Evolutionary conservation across 2,797 vertebrate species (phyloP).

Genomic region (Myripristis jacobus): DNA sequence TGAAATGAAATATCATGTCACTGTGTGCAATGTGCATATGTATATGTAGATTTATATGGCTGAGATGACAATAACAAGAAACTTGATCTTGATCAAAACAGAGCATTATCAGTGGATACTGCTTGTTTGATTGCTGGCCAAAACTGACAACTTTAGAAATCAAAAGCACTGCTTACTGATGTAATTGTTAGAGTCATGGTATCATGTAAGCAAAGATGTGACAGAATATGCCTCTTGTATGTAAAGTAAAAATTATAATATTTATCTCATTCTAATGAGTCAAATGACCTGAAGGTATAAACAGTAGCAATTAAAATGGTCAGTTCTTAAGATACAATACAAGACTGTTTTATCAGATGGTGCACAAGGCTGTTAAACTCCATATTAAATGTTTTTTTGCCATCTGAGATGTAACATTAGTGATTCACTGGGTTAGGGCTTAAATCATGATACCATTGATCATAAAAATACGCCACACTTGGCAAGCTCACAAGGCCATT

Average conservation of each 20-base stretch:
- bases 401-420: not conserved
- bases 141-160: not conserved
- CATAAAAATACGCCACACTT: conserved; percentile 85
- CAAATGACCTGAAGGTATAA: conserved; percentile 21
- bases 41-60: too few species aligned
- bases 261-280: conserved; percentile 3
- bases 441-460: conserved; percentile 53
- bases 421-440: not conserved
- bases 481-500: conserved; percentile 83
- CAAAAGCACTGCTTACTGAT: conserved; percentile 1
- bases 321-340: conserved; percentile 2
- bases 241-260: not conserved
- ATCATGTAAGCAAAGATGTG: not conserved
- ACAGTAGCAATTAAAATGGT: conserved; percentile 10
- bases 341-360: conserved; percentile 33
- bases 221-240: conserved; percentile 16
- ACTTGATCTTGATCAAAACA: too few species aligned
- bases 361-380: conserved; percentile 19
- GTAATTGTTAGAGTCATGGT: not conserved
- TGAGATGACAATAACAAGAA: too few species aligned
- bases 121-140: not conserved
- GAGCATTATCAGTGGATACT: not conserved
- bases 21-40: too few species aligned
- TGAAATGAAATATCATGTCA: too few species aligned
- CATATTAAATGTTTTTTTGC: not conserved